A percentile compares a stretch with the other conserved stretches of the same genome.
Conservation (phyloP, 2,888 invertebrate species). For the Drosophila peninsularis region DNA sequence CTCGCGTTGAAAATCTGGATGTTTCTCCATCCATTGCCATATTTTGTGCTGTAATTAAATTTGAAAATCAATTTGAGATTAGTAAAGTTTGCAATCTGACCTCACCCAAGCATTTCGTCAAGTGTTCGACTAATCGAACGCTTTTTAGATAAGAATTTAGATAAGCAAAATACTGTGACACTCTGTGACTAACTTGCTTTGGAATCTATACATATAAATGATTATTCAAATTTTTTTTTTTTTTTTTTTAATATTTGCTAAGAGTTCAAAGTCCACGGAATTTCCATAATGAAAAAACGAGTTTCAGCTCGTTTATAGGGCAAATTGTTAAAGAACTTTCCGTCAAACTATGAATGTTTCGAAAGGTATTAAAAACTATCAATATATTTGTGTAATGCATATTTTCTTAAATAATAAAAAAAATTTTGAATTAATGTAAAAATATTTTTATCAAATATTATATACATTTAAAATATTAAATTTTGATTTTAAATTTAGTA, state of each 20-base stretch:
- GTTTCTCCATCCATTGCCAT: conserved; percentile 86
- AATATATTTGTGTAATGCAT: too few species aligned
- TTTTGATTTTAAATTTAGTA: too few species aligned
- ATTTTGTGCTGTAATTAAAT: conserved; percentile 85
- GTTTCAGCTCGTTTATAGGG: background rate
- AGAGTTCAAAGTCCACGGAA: background rate
- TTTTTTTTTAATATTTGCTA: background rate
- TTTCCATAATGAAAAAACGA: conserved; percentile 1
- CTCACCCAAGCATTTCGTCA: conserved; percentile 11
- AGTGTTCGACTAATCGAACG: conserved; percentile 20
- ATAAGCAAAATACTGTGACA: background rate
- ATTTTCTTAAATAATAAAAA: too few species aligned
- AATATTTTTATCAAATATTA: background rate
- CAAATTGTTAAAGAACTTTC: background rate
- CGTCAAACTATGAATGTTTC: background rate
- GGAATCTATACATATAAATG: background rate
- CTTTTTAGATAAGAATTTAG: conserved; percentile 18
- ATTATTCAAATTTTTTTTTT: background rate
- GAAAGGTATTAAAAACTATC: background rate
- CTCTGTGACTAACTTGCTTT: too few species aligned
- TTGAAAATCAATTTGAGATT: conserved; percentile 19
- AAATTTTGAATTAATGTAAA: background rate
- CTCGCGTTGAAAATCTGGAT: conserved; percentile 87
- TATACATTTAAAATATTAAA: background rate
- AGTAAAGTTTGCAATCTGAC: conserved; percentile 33